phyloP scores from a whole-genome alignment of 1,140 invertebrate species.

The Drosophila willistoni region DNA sequence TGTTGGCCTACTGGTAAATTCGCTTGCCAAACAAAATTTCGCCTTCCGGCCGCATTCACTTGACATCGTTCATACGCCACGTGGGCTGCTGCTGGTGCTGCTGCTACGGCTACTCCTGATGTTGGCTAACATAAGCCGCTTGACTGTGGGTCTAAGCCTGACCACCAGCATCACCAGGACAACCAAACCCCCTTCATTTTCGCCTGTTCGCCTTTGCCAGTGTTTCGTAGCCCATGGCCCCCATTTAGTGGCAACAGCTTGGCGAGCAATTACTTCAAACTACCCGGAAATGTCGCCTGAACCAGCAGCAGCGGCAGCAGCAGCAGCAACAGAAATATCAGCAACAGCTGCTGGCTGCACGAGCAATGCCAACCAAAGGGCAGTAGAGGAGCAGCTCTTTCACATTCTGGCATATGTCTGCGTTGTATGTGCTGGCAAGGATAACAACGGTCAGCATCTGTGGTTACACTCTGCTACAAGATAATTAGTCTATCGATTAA shows the following conservation, averaged over 20 bases:
- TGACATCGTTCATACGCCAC: conserved; percentile 72
- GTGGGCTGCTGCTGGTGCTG: conserved; percentile 34
- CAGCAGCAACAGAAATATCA: conserved; percentile 41
- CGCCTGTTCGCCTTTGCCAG: background rate
- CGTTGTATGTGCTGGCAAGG: background rate
- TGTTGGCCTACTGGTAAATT: conserved; percentile 38
- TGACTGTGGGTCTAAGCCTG: conserved; percentile 62
- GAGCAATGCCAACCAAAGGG: conserved; percentile 22
- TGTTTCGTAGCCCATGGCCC: background rate
- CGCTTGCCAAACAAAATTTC: conserved; percentile 51
- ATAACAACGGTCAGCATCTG: conserved; percentile 23
- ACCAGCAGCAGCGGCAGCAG: conserved; percentile 48
- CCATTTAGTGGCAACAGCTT: conserved; percentile 67
- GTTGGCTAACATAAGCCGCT: conserved; percentile 68
- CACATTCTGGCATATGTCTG: conserved; percentile 34
- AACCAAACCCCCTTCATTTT: conserved; percentile 24
- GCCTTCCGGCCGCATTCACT: conserved; percentile 58
- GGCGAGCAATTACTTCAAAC: conserved; percentile 79
- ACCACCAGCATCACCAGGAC: conserved; percentile 53
- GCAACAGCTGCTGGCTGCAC: conserved; percentile 50
- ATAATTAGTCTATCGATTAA: background rate
- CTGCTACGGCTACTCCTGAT: background rate
- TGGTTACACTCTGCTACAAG: conserved; percentile 3
- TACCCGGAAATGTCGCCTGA: conserved; percentile 76
- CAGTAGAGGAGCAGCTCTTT: conserved; percentile 15